Percentiles rank a stretch among this genome's conserved stretches.
Conservation (phyloP, 2,888 invertebrate genomes). For the Nebria brevicollis region DNA sequence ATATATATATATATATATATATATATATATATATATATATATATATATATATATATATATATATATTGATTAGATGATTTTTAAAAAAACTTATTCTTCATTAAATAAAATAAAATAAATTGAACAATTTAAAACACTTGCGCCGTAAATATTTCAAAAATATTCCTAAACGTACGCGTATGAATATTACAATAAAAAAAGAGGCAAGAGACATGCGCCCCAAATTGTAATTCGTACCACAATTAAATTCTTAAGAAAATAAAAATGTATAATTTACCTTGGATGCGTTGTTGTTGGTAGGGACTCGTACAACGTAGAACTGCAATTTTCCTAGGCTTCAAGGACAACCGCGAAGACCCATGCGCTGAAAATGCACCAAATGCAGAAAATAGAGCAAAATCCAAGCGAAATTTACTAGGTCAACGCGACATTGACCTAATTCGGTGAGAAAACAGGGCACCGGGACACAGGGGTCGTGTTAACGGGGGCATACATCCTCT, state of each 20-base stretch:
- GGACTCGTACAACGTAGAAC: conserved; percentile 28
- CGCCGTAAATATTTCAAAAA: neutral
- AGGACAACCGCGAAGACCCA: conserved; percentile 33
- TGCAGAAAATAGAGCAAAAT: conserved; percentile 44
- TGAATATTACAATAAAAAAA: neutral
- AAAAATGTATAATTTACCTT: neutral
- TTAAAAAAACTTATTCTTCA: neutral
- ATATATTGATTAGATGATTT: neutral
- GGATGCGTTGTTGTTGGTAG: conserved; percentile 15
- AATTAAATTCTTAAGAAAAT: neutral
- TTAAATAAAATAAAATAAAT: neutral
- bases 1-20: too few relatives aligned
- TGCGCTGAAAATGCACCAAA: conserved; percentile 41
- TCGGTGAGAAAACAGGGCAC: conserved; percentile 1
- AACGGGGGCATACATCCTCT: neutral
- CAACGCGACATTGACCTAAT: conserved; percentile 43
- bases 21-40: too few relatives aligned
- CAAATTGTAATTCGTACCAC: neutral
- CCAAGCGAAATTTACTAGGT: conserved; percentile 42
- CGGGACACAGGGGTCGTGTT: neutral
- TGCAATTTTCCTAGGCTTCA: conserved; percentile 41
- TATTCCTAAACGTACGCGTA: neutral
- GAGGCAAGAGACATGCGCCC: neutral
- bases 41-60: too few relatives aligned
- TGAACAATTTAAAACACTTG: neutral